phyloP scores from a whole-genome alignment of 2,113 vertebrate genomes.

The Melanotaenia duboulayi region DNA sequence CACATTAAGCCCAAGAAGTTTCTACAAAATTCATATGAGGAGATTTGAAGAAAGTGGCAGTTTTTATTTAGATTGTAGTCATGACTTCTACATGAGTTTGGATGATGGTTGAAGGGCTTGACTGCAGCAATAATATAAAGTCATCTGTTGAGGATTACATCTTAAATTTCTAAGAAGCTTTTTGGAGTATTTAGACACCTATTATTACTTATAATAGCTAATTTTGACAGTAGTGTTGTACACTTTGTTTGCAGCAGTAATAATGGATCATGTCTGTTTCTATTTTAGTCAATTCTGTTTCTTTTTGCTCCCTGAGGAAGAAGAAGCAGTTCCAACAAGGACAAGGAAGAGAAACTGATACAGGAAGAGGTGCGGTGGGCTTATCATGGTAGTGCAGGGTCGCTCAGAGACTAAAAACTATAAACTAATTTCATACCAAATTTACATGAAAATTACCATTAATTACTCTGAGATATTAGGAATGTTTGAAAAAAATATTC shows the following conservation, averaged over 20 bases:
- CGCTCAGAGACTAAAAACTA: constrained; percentile 45
- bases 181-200: neutral
- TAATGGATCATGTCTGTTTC: constrained; percentile 13
- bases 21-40: neutral
- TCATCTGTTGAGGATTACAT: too few relatives aligned
- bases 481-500: constrained; percentile 32
- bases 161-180: too few relatives aligned
- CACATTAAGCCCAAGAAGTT: constrained; percentile 38
- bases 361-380: constrained; percentile 4
- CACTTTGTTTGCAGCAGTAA: neutral
- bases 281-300: constrained; percentile 22
- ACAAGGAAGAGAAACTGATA: neutral
- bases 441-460: constrained; percentile 59
- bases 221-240: neutral
- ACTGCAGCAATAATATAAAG: too few relatives aligned
- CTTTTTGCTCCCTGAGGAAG: constrained; percentile 7
- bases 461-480: constrained; percentile 44
- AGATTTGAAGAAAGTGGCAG: neutral
- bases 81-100: neutral
- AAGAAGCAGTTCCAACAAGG: constrained; percentile 27
- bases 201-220: neutral
- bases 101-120: too few relatives aligned
- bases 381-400: constrained; percentile 64
- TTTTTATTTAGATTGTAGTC: too few relatives aligned
- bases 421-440: constrained; percentile 63